These are phyloP conservation scores for Vesta saturnalis DNA, from an alignment of 2,888 invertebrate species.

Conservation along the genomic window DNA sequence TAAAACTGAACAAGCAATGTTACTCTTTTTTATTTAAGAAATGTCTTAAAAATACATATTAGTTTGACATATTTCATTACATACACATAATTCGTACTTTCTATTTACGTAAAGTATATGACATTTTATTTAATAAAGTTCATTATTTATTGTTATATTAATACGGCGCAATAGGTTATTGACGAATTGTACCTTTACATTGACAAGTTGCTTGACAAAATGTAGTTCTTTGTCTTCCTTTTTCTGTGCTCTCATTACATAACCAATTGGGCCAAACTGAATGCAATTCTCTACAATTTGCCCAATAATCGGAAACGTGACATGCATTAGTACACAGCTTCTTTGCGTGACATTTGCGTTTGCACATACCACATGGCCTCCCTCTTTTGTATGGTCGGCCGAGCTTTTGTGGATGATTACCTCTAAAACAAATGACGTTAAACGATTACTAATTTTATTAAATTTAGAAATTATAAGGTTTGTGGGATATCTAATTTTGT, in stretches of 20 bases:
- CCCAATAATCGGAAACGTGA: constrained; percentile 73
- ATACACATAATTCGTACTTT: too few relatives aligned
- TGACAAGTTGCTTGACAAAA: constrained; percentile 79
- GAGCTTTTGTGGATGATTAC: constrained; percentile 71
- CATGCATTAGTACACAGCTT: constrained; percentile 81
- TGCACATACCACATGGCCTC: constrained; percentile 73
- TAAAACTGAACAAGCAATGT: too few relatives aligned
- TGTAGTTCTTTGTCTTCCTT: constrained; percentile 66
- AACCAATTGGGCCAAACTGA: constrained; percentile 70
- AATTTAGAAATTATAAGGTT: too few relatives aligned
- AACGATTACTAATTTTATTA: background rate
- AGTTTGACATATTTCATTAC: too few relatives aligned
- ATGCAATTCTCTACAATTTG: constrained; percentile 75
- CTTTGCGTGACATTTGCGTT: constrained; percentile 69
- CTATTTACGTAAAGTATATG: background rate
- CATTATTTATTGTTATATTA: too few relatives aligned
- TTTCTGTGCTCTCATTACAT: constrained; percentile 64
- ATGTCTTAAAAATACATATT: too few relatives aligned
- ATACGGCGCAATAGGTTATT: too few relatives aligned
- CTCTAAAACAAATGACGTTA: constrained; percentile 62
- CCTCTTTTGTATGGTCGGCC: constrained; percentile 76
- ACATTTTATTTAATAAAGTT: too few relatives aligned
- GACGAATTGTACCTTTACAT: constrained; percentile 69
- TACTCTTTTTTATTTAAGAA: too few relatives aligned
- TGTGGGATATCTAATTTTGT: too few relatives aligned